phyloP scores from a whole-genome alignment of 2,797 vertebrate genomes.

The Hylomyscus alleni region DNA sequence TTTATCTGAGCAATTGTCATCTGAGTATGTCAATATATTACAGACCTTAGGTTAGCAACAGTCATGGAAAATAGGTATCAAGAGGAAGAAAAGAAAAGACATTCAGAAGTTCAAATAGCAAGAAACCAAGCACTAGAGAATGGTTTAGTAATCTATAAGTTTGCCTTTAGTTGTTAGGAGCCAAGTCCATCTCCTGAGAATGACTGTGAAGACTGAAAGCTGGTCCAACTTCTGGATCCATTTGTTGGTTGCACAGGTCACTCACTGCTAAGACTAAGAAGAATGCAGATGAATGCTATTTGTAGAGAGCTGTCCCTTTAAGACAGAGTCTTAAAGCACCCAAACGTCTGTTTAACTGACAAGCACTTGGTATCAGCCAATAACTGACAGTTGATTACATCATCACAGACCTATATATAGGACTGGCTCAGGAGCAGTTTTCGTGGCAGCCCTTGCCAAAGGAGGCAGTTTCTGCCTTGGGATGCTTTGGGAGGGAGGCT shows the following conservation, averaged over 20 bases:
- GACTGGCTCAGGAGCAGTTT: too few relatives aligned
- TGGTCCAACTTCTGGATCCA: too few relatives aligned
- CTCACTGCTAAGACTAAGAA: neutral
- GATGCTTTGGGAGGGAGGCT: too few relatives aligned
- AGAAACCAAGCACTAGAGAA: neutral
- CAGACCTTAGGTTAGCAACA: neutral
- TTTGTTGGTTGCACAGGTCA: neutral
- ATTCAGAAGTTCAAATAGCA: neutral
- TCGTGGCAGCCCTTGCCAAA: too few relatives aligned
- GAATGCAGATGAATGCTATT: neutral
- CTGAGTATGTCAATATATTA: neutral
- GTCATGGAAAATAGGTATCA: neutral
- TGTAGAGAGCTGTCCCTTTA: too few relatives aligned
- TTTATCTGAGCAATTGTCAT: constrained; percentile 10
- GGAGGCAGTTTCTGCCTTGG: too few relatives aligned
- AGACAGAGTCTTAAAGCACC: too few relatives aligned
- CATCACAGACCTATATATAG: too few relatives aligned
- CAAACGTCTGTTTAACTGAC: too few relatives aligned
- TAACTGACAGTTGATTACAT: too few relatives aligned
- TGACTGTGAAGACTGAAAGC: neutral
- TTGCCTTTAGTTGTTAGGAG: neutral
- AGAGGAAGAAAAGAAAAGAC: neutral
- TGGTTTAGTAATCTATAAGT: neutral
- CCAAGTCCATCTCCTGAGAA: neutral
- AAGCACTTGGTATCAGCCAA: too few relatives aligned